Evolutionary conservation across 1,140 invertebrate species (phyloP).

Genomic region (Pentalonia nigronervosa): DNA sequence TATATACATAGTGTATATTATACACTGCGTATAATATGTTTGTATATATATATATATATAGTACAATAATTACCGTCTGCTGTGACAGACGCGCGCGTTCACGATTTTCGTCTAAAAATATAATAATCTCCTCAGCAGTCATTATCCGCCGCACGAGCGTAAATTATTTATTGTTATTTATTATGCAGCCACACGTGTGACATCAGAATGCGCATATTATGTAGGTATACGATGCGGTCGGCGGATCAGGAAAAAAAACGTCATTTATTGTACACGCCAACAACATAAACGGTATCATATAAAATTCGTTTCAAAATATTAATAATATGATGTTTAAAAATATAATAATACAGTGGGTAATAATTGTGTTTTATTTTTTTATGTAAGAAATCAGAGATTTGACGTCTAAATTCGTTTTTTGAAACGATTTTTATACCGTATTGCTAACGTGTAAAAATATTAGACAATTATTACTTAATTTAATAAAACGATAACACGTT

Average conservation of each 20-base stretch:
- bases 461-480: neutral
- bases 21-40: neutral
- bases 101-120: constrained; percentile 22
- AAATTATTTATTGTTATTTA: neutral
- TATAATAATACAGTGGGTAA: neutral
- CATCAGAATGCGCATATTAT: neutral
- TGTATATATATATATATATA: neutral
- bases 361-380: neutral
- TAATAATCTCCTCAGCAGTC: neutral
- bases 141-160: neutral
- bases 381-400: no score
- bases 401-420: neutral
- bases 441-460: no score
- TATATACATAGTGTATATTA: neutral
- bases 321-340: neutral
- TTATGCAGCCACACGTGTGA: neutral
- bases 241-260: neutral
- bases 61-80: constrained; percentile 9
- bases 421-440: no score
- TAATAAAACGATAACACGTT: neutral
- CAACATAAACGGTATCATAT: neutral
- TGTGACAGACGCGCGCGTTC: neutral
- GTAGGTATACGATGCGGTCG: neutral
- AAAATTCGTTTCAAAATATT: neutral
- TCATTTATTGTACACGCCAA: neutral